Percentiles rank a stretch among this genome's conserved stretches.
phyloP scores from a whole-genome alignment of 2,113 vertebrate genomes.

The Sceloporus undulatus region DNA sequence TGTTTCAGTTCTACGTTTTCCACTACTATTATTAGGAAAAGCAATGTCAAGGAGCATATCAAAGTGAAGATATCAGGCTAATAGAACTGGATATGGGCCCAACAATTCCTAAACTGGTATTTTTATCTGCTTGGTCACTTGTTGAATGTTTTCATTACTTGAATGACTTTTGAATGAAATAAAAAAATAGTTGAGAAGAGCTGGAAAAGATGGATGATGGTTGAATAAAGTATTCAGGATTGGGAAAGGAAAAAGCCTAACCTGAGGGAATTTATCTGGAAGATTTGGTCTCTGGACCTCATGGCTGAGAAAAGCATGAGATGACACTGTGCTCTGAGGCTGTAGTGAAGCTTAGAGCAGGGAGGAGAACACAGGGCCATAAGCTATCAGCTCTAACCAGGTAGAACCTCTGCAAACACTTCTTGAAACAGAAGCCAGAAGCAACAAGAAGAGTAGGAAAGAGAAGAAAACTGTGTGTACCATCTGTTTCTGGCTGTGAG shows the following conservation, averaged over 20 bases:
- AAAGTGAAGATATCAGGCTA: fast-evolving
- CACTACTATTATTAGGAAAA: too few species aligned
- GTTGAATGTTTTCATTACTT: too few species aligned
- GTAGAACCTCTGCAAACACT: background rate
- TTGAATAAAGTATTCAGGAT: background rate
- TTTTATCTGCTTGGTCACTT: background rate
- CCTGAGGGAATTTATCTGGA: background rate
- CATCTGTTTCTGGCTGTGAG: background rate
- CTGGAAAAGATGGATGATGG: background rate
- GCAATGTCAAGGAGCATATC: background rate
- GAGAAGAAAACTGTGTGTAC: background rate
- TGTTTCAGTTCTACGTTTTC: background rate
- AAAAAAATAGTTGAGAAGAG: background rate
- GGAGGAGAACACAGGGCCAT: background rate
- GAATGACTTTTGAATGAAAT: too few species aligned
- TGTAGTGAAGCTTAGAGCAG: background rate
- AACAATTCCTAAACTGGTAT: background rate
- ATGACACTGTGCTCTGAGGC: background rate
- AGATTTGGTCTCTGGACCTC: background rate
- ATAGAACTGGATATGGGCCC: background rate
- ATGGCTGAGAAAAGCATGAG: background rate
- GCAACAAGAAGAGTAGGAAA: too few species aligned
- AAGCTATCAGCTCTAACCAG: background rate
- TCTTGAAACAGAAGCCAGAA: background rate
- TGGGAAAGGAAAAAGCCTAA: background rate